These are phyloP conservation scores for Hydropotes inermis DNA, from an alignment of 2,113 vertebrate genomes.

Conservation along the genomic window DNA sequence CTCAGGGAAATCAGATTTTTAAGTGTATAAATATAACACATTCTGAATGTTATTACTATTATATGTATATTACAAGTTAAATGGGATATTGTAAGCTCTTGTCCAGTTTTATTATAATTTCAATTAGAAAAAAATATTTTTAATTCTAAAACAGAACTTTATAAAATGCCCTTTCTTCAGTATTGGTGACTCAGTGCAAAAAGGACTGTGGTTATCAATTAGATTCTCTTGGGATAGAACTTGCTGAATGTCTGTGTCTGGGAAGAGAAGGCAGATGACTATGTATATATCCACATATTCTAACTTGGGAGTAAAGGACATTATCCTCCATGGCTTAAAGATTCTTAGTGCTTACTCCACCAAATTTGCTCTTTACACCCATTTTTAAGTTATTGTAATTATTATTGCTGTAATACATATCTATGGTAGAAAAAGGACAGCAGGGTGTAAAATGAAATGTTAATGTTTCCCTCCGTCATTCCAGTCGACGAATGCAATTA, in stretches of 20 bases:
- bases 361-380: not conserved
- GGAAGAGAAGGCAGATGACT: not conserved
- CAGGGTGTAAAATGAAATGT: not conserved
- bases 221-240: not conserved
- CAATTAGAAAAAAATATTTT: not conserved
- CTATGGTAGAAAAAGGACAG: not conserved
- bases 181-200: not conserved
- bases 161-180: not conserved
- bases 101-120: conserved; percentile 7
- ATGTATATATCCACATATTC: not conserved
- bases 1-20: not conserved
- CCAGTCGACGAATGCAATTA: not conserved
- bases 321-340: not conserved
- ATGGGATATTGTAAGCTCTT: not conserved
- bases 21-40: not conserved
- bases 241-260: not conserved
- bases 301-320: not conserved
- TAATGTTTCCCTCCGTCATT: not conserved
- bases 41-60: not conserved
- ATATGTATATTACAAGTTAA: not conserved
- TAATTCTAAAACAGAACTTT: not conserved
- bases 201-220: not conserved
- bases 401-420: not conserved
- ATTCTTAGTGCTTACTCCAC: not conserved
- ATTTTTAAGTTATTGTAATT: not conserved